Base-by-base conservation (phyloP, 2,113 vertebrate genomes). In the Plectropomus leopardus region DNA sequence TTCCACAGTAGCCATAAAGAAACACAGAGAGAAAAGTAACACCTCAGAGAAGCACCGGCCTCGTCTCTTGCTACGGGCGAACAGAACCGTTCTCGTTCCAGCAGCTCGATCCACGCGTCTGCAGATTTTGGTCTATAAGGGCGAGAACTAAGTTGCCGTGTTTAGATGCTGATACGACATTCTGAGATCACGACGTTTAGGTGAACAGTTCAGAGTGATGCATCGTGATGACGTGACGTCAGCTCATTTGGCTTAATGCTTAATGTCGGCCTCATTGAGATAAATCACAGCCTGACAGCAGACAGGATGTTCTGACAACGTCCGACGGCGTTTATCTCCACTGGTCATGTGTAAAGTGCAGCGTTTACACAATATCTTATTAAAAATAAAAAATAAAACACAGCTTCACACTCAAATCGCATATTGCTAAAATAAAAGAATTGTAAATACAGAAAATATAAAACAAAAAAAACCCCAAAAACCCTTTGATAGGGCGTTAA, bases 1-100 rank as follows among this genome's bases (percentile, higher is more conserved):
- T 93, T 93, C 77, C 86, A 94, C 90, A 91, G 81, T 89, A 77
- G 84, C 88, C 80, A 91, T 81, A 85, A 93, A 92, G 79, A 86
- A 87, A 90, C 51, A 80, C 40, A 84, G 40, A 85, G 60, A 82
- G 47, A 80, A 72, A 84, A 86, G 51, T 77, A 85, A 83, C 86
- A 90, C 85, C 73, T 89, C 58, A 87, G 82, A 91, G 78, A 86
- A 93, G 78, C 89, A 89, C 74, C 88, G 21, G 86, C 86, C 88
- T 85, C 63, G 4, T 86, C 40, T 83, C 82, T 69, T 80, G 82
- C 89, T 91, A 91, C 87, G 78, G 48, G 79, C 58, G 53, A 78
- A 88, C 86, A 80, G 58, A 83, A 55, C 50, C 45, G 8, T 44
- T 64, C 68, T 82, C 71, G 1, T 55, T 84, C 50, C 76, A 81